Base-by-base conservation (phyloP, 2,797 vertebrate genomes). In the Myotis planiceps region DNA sequence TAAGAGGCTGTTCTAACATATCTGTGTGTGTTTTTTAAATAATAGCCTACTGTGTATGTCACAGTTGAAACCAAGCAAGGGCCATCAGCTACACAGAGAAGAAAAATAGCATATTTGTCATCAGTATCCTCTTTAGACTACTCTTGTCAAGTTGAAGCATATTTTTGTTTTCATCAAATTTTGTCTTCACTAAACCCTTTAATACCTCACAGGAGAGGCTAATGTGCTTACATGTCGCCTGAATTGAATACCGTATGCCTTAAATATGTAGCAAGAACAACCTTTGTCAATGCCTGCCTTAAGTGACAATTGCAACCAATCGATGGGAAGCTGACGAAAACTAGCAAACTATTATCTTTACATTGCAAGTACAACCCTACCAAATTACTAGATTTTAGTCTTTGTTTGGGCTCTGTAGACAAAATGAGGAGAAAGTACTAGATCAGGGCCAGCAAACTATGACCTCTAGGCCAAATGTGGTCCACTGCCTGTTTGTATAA, bases 101-200 rank as follows among this genome's bases (percentile, higher is more conserved):
- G 76, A 91, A 82, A 94, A 55, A 37, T 0, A 83, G 25, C 58
- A 4, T 37, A 80, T 69, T 68, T 93, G 45, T 93, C n/a, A 69
- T 94, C 2, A 5, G 51, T 39, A 55, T 55, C 69, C 45, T 81
- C 65, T 76, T 89, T 53, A 21, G 47, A 85, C n/a, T 92, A 91
- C 63, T 92, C 81, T 91, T 94, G 47, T 87, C 84, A 93, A 88
- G 23, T 74, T 29, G 60, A 88, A 74, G 60, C 49, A 92, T 32
- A 51, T n/a, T 85, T 88, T 80, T 88, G 51, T 80, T 97, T 88
- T 91, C 66, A 76, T 78, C 65, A 92, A 45, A 34, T 60, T 79
- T 88, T 82, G 60, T 95, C 89, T 96, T 90, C 37, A 25, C 32
- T 23, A 90, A 90, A 82, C 39, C 42, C 89, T 92, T 95, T 45